phyloP scores from a whole-genome alignment of 2,113 vertebrate genomes.

The Trachemys scripta region DNA sequence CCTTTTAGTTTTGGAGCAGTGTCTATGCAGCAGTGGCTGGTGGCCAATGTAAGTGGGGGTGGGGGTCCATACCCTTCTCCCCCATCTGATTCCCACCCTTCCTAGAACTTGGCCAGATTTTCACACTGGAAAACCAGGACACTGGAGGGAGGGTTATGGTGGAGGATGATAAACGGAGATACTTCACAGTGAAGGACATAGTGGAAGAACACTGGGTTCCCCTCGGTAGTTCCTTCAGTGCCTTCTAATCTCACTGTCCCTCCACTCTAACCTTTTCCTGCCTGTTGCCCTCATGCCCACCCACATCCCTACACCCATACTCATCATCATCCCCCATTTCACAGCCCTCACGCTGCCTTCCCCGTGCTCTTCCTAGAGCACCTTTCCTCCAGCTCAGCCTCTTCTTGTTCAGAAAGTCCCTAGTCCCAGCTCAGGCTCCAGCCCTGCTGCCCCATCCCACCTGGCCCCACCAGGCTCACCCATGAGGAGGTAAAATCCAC shows the following conservation, averaged over 20 bases:
- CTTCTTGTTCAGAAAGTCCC: neutral
- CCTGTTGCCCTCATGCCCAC: neutral
- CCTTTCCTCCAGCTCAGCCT: neutral
- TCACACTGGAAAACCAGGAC: neutral
- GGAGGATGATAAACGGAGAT: neutral
- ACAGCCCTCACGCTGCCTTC: neutral
- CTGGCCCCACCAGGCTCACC: neutral
- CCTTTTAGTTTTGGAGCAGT: neutral
- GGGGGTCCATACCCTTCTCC: rapidly evolving
- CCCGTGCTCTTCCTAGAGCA: neutral
- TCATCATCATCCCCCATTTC: neutral
- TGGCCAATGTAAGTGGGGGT: neutral
- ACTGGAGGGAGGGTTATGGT: neutral
- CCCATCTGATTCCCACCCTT: neutral
- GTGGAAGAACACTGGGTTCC: neutral
- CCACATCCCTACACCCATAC: neutral
- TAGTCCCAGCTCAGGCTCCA: neutral
- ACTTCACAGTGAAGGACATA: neutral
- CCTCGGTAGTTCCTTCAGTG: neutral
- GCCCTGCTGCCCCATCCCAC: neutral
- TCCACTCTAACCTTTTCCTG: neutral
- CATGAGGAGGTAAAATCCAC: neutral
- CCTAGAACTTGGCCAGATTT: neutral
- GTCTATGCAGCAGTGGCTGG: too few relatives aligned
- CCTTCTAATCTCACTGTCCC: neutral